Evolutionary conservation across 2,797 vertebrate genomes (phyloP).

Genomic region (Rhinophrynus dorsalis): DNA sequence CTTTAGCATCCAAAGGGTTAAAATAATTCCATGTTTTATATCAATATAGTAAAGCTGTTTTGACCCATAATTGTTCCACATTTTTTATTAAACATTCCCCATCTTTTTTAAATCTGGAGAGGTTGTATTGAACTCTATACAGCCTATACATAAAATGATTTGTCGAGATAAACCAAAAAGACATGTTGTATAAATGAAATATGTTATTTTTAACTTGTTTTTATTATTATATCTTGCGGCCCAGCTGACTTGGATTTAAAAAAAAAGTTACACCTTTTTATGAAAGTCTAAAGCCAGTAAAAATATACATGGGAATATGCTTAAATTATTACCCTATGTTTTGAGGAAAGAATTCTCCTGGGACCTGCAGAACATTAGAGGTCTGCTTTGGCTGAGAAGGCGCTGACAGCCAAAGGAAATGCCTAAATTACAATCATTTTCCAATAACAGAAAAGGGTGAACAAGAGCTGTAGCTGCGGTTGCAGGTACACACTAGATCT

Average conservation of each 20-base stretch:
- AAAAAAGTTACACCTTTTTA: neutral
- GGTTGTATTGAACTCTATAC: too few relatives aligned
- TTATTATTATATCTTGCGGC: neutral
- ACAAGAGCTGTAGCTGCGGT: neutral
- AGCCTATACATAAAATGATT: too few relatives aligned
- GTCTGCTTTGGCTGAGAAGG: conserved; percentile 33
- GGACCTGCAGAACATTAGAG: conserved; percentile 17
- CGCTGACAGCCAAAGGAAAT: conserved; percentile 44
- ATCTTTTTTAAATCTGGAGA: too few relatives aligned
- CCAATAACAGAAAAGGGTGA: conserved; percentile 32
- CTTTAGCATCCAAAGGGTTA: too few relatives aligned
- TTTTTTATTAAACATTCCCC: too few relatives aligned
- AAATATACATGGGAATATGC: conserved; percentile 26
- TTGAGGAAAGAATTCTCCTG: conserved; percentile 10
- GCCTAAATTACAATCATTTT: conserved; percentile 43
- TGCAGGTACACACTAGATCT: conserved; percentile 32
- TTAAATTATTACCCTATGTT: conserved; percentile 21
- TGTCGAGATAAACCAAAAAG: neutral
- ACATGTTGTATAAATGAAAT: too few relatives aligned
- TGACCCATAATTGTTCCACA: too few relatives aligned
- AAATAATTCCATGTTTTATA: too few relatives aligned
- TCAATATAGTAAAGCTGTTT: too few relatives aligned
- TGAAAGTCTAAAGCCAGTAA: neutral
- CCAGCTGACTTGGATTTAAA: neutral
- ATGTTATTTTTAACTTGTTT: neutral